phyloP scores from a whole-genome alignment of 2,888 invertebrate species.

The Hirudinaria manillensis region DNA sequence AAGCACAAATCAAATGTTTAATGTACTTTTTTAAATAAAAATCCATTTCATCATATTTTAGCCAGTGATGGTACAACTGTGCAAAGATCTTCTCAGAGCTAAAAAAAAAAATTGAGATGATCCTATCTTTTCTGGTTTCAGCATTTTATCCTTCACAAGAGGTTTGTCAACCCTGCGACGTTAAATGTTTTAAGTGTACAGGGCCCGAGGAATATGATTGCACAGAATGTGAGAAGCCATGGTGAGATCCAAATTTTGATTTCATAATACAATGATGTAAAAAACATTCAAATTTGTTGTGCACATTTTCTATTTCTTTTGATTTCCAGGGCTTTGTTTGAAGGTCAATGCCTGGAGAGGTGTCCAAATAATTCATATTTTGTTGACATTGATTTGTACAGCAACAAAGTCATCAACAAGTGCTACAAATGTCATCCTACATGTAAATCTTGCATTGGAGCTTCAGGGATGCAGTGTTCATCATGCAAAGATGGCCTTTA shows the following conservation, averaged over 20 bases:
- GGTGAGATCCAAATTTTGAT: background rate
- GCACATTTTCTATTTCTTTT: background rate
- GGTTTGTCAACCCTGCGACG: background rate
- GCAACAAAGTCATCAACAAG: background rate
- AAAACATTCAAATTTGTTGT: too few relatives aligned
- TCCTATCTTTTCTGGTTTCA: too few relatives aligned
- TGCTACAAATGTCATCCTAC: slow-evolving; percentile 27
- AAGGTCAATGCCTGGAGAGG: background rate
- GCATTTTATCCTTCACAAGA: too few relatives aligned
- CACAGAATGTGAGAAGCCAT: slow-evolving; percentile 25
- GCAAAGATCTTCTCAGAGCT: too few relatives aligned
- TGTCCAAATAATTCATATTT: background rate
- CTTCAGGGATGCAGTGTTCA: slow-evolving; percentile 19
- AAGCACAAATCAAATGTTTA: too few relatives aligned
- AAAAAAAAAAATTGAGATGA: too few relatives aligned
- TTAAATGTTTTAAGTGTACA: slow-evolving; percentile 26
- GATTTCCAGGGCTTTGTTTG: background rate
- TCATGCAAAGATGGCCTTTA: slow-evolving; percentile 24
- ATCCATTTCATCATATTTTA: too few relatives aligned
- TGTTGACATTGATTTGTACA: slow-evolving; percentile 15
- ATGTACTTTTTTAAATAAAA: too few relatives aligned
- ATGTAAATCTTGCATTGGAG: slow-evolving; percentile 24
- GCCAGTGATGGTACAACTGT: too few relatives aligned
- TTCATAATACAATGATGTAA: background rate
- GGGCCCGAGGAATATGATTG: slow-evolving; percentile 36